phyloP scores from a whole-genome alignment of 2,797 vertebrate genomes.

The Onychomys torridus region DNA sequence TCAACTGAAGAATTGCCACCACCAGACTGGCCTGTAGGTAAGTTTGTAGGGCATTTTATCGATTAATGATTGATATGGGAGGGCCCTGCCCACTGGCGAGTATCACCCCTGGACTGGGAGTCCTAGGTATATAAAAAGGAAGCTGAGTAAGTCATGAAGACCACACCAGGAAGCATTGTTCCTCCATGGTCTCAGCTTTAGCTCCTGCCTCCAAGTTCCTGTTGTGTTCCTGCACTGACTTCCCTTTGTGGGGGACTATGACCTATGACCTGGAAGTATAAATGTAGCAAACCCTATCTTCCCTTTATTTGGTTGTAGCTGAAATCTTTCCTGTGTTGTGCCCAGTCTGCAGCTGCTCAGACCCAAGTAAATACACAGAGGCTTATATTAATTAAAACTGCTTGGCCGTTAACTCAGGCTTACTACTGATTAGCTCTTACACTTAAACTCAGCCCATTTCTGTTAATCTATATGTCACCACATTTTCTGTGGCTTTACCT shows the following conservation, averaged over 20 bases:
- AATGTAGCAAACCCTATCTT: no score
- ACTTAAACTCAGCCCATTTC: no score
- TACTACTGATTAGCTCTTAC: no score
- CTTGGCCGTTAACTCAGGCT: no score
- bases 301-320: background rate
- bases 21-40: background rate
- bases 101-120: background rate
- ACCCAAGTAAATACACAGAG: no score
- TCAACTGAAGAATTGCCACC: background rate
- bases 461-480: no score
- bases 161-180: background rate
- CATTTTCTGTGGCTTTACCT: no score
- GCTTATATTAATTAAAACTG: no score
- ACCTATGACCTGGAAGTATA: background rate
- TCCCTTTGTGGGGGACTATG: no score
- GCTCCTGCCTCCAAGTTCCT: background rate
- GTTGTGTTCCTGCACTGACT: background rate
- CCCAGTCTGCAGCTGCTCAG: no score
- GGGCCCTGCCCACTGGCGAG: background rate
- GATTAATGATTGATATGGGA: background rate
- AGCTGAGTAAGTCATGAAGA: background rate
- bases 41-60: background rate
- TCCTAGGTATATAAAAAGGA: background rate
- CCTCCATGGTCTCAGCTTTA: background rate
- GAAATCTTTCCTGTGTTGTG: no score